These are phyloP conservation scores for Protonemura montana DNA, from an alignment of 2,888 invertebrate genomes.

Conservation along the genomic window DNA sequence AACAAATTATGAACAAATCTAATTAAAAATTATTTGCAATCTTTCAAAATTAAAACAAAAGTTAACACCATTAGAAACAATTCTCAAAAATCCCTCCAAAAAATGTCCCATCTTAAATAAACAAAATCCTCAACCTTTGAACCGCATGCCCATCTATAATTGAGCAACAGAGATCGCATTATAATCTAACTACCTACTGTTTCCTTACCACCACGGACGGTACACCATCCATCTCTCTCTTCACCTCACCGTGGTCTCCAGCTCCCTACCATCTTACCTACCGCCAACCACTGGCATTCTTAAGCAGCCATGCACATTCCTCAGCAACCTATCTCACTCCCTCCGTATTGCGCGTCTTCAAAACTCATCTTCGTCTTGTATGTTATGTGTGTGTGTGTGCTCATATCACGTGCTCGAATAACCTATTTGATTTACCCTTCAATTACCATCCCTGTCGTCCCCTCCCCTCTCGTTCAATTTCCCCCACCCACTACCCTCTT, in stretches of 20 bases:
- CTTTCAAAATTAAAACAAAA: too few relatives aligned
- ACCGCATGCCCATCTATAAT: too few relatives aligned
- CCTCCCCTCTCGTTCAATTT: background rate
- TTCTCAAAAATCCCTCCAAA: too few relatives aligned
- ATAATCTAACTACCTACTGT: too few relatives aligned
- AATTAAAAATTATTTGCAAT: too few relatives aligned
- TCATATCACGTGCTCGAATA: background rate
- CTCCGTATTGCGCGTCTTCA: background rate
- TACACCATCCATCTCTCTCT: too few relatives aligned
- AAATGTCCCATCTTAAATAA: too few relatives aligned
- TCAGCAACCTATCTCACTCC: background rate
- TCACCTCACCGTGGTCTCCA: background rate
- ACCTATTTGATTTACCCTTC: conserved; percentile 21
- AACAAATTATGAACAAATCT: too few relatives aligned
- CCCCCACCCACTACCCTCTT: background rate
- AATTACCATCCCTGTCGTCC: background rate
- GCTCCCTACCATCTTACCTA: background rate
- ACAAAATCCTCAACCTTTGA: too few relatives aligned
- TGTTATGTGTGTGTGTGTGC: background rate
- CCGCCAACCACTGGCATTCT: background rate
- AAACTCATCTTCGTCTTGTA: background rate
- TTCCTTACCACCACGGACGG: too few relatives aligned
- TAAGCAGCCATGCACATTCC: background rate
- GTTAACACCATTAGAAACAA: too few relatives aligned
- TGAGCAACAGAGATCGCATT: too few relatives aligned